These are phyloP conservation scores for Cybosia mesomella DNA, from an alignment of 2,888 invertebrate species.

Conservation along the genomic window DNA sequence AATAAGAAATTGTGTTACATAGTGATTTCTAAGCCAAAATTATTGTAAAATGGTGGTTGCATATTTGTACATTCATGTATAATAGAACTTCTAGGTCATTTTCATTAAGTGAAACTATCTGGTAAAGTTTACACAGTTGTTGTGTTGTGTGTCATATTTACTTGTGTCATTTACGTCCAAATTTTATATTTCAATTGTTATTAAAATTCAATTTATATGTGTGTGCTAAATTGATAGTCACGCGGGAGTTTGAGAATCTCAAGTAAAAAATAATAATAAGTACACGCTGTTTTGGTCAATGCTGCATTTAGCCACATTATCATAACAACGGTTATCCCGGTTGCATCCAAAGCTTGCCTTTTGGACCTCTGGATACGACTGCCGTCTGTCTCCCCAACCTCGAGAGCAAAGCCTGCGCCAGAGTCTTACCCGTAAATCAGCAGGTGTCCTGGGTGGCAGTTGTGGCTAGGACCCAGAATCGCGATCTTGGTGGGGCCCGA, in stretches of 20 bases:
- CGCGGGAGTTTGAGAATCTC: neutral
- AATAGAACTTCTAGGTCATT: neutral
- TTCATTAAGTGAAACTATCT: neutral
- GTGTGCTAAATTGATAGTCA: neutral
- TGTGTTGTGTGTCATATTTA: neutral
- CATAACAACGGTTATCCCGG: neutral
- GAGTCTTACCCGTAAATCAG: neutral
- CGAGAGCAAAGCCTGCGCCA: neutral
- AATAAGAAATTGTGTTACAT: too few relatives aligned
- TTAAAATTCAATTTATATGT: too few relatives aligned
- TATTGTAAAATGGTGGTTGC: neutral
- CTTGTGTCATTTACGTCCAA: neutral
- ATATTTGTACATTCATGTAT: neutral
- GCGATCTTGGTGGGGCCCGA: neutral
- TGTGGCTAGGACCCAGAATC: neutral
- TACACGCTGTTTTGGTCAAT: neutral
- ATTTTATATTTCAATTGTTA: too few relatives aligned
- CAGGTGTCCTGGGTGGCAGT: neutral
- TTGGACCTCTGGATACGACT: neutral
- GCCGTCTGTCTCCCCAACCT: neutral
- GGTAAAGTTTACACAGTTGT: constrained; percentile 33
- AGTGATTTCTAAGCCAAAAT: neutral
- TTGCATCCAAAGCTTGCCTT: neutral
- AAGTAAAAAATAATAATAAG: neutral
- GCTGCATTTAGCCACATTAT: too few relatives aligned